Conservation (phyloP, 2,888 invertebrate species). For the Celastrina argiolus region DNA sequence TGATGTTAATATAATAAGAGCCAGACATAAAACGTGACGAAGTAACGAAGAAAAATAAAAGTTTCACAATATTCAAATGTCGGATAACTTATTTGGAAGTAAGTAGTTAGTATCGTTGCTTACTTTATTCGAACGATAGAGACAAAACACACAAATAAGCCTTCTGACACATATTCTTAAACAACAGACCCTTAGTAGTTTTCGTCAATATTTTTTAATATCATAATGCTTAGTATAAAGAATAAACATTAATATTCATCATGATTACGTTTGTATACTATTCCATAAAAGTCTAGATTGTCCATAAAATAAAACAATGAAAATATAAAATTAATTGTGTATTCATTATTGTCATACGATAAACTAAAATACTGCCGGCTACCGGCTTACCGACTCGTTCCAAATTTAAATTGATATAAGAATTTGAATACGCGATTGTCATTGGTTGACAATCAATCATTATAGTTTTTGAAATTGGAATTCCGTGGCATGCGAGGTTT, state of each 20-base stretch:
- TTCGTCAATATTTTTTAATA: background rate
- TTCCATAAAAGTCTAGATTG: constrained; percentile 12
- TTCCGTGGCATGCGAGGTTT: constrained; percentile 60
- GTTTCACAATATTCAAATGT: too few species aligned
- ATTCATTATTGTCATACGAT: constrained; percentile 29
- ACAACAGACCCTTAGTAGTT: background rate
- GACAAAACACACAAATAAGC: too few species aligned
- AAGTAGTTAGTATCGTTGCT: too few species aligned
- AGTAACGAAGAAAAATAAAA: too few species aligned
- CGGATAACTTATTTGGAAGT: too few species aligned
- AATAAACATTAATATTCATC: background rate
- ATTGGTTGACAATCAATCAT: constrained; percentile 76
- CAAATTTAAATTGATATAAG: constrained; percentile 65
- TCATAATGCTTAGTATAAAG: too few species aligned
- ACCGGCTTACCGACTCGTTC: constrained; percentile 65
- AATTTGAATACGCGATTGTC: constrained; percentile 74
- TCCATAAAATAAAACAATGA: constrained; percentile 41
- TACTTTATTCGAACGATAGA: too few species aligned
- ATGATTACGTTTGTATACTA: background rate
- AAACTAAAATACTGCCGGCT: constrained; percentile 53
- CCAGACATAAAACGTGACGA: too few species aligned
- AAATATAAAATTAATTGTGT: constrained; percentile 58
- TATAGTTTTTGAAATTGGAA: constrained; percentile 72
- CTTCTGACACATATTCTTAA: too few species aligned
- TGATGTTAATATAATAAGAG: background rate